These are phyloP conservation scores for Cetonia aurata DNA, from an alignment of 2,888 invertebrate genomes.

Conservation along the genomic window DNA sequence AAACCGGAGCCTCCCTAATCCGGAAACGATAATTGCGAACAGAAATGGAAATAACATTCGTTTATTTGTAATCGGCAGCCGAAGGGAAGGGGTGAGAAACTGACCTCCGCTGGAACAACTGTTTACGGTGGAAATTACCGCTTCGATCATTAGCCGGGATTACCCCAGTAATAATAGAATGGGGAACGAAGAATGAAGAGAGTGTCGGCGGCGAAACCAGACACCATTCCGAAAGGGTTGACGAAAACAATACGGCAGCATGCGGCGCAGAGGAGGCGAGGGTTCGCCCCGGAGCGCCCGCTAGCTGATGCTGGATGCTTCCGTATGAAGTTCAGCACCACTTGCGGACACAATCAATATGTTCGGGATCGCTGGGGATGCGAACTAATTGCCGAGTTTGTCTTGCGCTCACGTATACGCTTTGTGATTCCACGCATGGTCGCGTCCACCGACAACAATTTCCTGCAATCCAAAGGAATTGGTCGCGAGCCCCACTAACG, in stretches of 20 bases:
- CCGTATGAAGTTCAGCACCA: slow-evolving; percentile 49
- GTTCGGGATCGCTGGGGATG: slow-evolving; percentile 50
- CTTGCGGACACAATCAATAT: slow-evolving; percentile 59
- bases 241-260: slow-evolving; percentile 50
- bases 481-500: slow-evolving; percentile 60
- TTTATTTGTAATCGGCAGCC: slow-evolving; percentile 59
- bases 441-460: slow-evolving; percentile 59
- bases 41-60: slow-evolving; percentile 63
- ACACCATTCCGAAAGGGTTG: slow-evolving; percentile 53
- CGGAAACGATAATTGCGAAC: slow-evolving; percentile 66
- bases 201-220: slow-evolving; percentile 50
- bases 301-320: slow-evolving; percentile 43
- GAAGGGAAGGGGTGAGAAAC: slow-evolving; percentile 54
- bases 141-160: slow-evolving; percentile 60
- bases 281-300: slow-evolving; percentile 40
- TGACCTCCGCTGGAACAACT: slow-evolving; percentile 53
- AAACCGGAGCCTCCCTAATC: slow-evolving; percentile 57
- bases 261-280: slow-evolving; percentile 16
- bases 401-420: slow-evolving; percentile 51
- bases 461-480: slow-evolving; percentile 65
- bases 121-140: slow-evolving; percentile 56
- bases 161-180: slow-evolving; percentile 57
- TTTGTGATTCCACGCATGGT: slow-evolving; percentile 55
- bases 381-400: slow-evolving; percentile 52
- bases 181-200: slow-evolving; percentile 56